phyloP scores from a whole-genome alignment of 2,113 vertebrate genomes.

The Poeciliopsis occidentalis region DNA sequence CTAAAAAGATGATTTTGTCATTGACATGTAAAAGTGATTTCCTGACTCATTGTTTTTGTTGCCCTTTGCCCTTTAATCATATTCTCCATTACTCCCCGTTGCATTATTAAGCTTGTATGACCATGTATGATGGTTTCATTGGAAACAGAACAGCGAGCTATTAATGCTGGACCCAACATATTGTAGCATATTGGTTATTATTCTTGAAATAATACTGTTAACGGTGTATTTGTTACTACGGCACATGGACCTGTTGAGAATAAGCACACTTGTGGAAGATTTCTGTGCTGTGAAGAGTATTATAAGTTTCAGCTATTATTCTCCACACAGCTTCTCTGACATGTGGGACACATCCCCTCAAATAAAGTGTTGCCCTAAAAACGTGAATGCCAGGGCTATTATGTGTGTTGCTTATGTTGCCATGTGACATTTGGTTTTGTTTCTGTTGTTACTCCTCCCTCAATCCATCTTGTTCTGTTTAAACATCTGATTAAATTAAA shows the following conservation, averaged over 20 bases:
- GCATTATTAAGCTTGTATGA: neutral
- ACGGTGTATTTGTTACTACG: neutral
- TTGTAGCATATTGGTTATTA: neutral
- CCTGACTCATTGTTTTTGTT: neutral
- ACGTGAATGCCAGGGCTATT: neutral
- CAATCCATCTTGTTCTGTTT: too few relatives aligned
- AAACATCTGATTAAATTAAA: neutral
- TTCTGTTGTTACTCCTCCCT: neutral
- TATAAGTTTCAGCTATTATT: neutral
- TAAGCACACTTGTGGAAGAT: neutral
- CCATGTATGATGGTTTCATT: neutral
- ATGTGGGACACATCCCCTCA: neutral
- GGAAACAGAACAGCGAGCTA: neutral
- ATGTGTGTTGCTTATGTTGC: neutral
- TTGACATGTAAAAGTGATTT: neutral
- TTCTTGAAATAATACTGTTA: neutral
- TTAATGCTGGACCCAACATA: neutral
- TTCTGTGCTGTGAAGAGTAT: neutral
- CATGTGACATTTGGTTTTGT: neutral
- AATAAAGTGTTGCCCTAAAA: neutral
- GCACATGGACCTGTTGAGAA: neutral
- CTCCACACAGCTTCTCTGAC: neutral
- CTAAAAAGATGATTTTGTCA: too few relatives aligned
- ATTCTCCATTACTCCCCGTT: neutral
- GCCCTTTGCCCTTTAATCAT: neutral